Evolutionary conservation across 2,797 vertebrate species (phyloP), one percentile per base, ranked within the genome.

Genomic region (Craterocephalus amniculus): DNA sequence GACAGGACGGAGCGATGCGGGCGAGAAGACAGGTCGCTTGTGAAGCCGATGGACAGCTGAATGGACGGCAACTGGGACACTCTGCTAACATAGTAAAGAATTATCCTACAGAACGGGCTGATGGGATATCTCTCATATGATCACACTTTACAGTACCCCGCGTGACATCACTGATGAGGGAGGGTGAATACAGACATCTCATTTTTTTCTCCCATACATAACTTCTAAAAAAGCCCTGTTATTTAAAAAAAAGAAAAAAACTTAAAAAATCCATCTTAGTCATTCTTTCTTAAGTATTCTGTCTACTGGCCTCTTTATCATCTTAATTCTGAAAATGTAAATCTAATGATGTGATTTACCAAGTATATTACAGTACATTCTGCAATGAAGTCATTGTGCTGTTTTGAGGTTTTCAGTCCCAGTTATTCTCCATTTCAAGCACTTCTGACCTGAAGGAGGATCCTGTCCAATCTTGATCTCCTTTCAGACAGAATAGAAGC

Each of bases 1-100:
- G 84, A 80, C 83, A 83, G 88, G 74, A 73, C 31, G 40, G 63
- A 72, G 72, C 1, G 72, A 48, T 63, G n/a, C 52, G 79, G 86
- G 74, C 66, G 79, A 68, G 63, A 38, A 57, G 80, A 75, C 71
- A 11, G 14, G 59, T 61, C 0, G 8, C 13, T 6, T 29, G 70
- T 71, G 51, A 35, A 67, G 70, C 29, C 1, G 24, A 13, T 22
- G 16, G 49, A 67, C 20, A 10, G 20, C 31, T 34, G 35, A 64
- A 66, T 45, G 38, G 58, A 58, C 22, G 58, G 52, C n/a, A n/a
- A n/a, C 24, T 24, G 11, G 52, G 60, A 55, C 65, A 68, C 22
- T 64, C 27, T 56, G 40, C 29, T 29, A 32, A 58, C 31, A 0
- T 6, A 40, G 59, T 77, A 6, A 56, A 70, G 51, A 22, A 66